Base-by-base conservation (phyloP, 2,113 vertebrate genomes). In the Columba janthina region DNA sequence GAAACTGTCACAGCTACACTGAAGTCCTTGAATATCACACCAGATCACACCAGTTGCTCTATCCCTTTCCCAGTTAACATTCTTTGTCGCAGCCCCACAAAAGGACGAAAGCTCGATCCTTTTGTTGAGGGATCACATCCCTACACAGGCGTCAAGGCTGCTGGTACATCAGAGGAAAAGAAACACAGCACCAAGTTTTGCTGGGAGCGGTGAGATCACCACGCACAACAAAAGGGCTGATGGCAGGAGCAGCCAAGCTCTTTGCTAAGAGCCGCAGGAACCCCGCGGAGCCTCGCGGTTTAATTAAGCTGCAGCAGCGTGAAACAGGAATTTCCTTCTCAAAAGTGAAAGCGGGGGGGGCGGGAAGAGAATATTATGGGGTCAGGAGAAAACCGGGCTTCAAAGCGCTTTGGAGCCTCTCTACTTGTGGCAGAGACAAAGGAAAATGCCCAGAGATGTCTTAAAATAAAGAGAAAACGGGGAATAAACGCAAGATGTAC, bases 101-200 rank as follows among this genome's bases (percentile, higher is more conserved):
- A 15, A 26, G n/a, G 14, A 29, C 1, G 4, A 15, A 38, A 71
- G 36, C 71, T 25, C 64, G 48, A 13, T 6, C 34, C 53, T 64
- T 17, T 29, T 22, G 25, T 26, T 13, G 34, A 51, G 70, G 57
- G 61, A 54, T 73, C 40, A 22, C 34, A 40, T 21, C 48, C n/a
- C 38, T 29, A 5, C 9, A 6, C 2, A 6, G 2, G 1, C 13
- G 1, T 19, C 76, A 29, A 28, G 25, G 62, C 36, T 48, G 15
- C 16, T 5, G 21, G 25, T 4, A 29, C 7, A 12, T 9, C 17
- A 46, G 18, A 42, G 50, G 25, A 6, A 26, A 51, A 65, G 22
- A 38, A 10, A 19, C 46, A 40, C 1, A 25, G 26, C 51, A 53
- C 38, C 57, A 28, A 42, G 20, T 16, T 29, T 9, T 36, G 77